Evolutionary conservation across 1,140 invertebrate species (phyloP), one percentile per base, ranked within the genome.

Genomic region (Drosophila pectinifera): DNA sequence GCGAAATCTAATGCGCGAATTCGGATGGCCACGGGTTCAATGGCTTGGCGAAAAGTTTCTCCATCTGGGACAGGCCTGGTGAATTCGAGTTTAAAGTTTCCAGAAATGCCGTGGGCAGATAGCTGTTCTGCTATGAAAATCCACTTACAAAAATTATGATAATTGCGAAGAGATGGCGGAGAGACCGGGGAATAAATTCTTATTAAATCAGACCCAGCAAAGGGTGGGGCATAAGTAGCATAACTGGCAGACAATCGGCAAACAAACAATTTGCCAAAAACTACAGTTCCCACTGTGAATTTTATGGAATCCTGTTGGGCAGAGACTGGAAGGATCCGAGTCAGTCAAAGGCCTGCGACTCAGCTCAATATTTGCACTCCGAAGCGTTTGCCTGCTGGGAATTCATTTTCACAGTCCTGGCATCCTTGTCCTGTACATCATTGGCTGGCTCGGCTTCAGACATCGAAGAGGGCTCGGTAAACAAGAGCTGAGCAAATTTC

Each of bases 201-300:
- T 86, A 85, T 85, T 81, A 84, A 73, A 85, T 77, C 73, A 77
- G 54, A 31, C 42, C 10, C 22, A 20, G 22, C 11, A 34, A 34
- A 34, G 62, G 51, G 73, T 67, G 57, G 18, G 73, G 68, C 46
- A 70, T 81, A 85, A 86, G 75, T 62, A 83, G 81, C 81, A 84
- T 84, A 84, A 80, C 81, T 80, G 78, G 72, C 82, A 85, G 82
- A 85, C 82, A 85, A 85, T 85, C 68, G 83, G 78, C 83, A 88
- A 86, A 85, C 83, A 85, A 86, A 85, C 78, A 85, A 73, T 82
- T 85, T 85, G 68, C 78, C 78, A 85, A 86, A 81, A 85, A 86
- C 75, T 78, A 78, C 78, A 88, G 57, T 61, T 58, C 31, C 48
- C 42, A 38, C 59, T 62, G 65, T 14, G 55, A 67, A 24, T 61